A percentile compares a stretch with the other conserved stretches of the same genome.
Conservation (phyloP, 2,888 invertebrate genomes). For the Dynastes tityus region DNA sequence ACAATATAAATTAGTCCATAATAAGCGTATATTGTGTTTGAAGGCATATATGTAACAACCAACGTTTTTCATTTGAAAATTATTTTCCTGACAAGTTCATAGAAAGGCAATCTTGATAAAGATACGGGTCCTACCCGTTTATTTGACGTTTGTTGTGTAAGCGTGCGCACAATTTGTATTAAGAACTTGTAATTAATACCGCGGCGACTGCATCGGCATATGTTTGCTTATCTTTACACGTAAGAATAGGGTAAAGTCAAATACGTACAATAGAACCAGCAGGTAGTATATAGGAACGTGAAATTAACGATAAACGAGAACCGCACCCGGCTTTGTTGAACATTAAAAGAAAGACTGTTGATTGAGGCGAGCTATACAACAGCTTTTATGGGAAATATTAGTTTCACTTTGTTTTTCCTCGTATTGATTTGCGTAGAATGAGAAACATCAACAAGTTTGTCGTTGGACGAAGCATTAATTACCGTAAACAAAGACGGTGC, state of each 20-base stretch:
- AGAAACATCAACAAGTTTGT: no score
- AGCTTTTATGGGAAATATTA: background rate
- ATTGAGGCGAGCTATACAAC: background rate
- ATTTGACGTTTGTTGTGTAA: constrained; percentile 28
- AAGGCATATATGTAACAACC: background rate
- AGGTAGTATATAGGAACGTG: background rate
- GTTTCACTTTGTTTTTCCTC: constrained; percentile 5
- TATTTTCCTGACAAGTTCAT: constrained; percentile 5
- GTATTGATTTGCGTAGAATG: background rate
- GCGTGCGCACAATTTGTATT: constrained; percentile 22
- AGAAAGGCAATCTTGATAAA: constrained; percentile 24
- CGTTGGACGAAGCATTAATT: no score
- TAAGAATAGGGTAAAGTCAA: constrained; percentile 21
- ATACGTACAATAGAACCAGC: constrained; percentile 3
- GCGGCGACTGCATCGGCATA: constrained; percentile 1
- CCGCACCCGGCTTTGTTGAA: constrained; percentile 16
- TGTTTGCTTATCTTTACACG: constrained; percentile 18
- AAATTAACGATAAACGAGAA: constrained; percentile 7
- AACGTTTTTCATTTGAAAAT: background rate
- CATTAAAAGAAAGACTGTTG: constrained; percentile 3
- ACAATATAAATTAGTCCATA: background rate
- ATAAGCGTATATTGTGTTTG: background rate
- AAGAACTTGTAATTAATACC: constrained; percentile 32
- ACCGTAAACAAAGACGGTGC: no score
- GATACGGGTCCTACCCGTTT: constrained; percentile 7